phyloP scores from a whole-genome alignment of 2,888 invertebrate species.

The Pyralis farinalis region DNA sequence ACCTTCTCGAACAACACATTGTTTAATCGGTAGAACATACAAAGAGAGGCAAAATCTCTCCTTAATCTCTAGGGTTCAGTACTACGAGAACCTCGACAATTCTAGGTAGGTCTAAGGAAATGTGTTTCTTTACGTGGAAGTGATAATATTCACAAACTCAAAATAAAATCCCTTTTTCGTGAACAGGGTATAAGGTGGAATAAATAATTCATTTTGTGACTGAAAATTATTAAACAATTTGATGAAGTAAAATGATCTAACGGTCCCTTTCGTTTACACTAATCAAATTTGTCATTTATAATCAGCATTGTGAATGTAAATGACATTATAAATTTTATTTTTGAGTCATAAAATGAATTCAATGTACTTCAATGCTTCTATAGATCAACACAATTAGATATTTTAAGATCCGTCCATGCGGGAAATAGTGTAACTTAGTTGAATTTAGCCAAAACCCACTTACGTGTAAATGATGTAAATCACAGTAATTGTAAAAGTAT shows the following conservation, averaged over 20 bases:
- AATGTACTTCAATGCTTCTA: slow-evolving; percentile 23
- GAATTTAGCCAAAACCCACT: slow-evolving; percentile 40
- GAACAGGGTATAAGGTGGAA: slow-evolving; percentile 37
- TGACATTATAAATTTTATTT: background rate
- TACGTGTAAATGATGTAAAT: slow-evolving; percentile 50
- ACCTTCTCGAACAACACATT: too few species aligned
- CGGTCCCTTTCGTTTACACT: background rate
- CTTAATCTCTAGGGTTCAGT: too few species aligned
- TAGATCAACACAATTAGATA: slow-evolving; percentile 44
- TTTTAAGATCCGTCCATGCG: slow-evolving; percentile 70
- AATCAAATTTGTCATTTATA: background rate
- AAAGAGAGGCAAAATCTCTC: too few species aligned
- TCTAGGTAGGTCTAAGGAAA: too few species aligned
- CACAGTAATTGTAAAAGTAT: slow-evolving; percentile 26
- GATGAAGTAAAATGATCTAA: background rate
- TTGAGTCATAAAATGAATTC: slow-evolving; percentile 14
- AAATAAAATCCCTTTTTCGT: slow-evolving; percentile 23
- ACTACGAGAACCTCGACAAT: too few species aligned
- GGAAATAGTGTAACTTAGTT: slow-evolving; percentile 51
- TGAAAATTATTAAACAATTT: slow-evolving; percentile 2
- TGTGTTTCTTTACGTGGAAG: slow-evolving; percentile 11
- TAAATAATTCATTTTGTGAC: slow-evolving; percentile 14
- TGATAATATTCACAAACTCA: slow-evolving; percentile 12
- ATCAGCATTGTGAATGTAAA: too few species aligned
- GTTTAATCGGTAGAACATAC: too few species aligned